Percentiles rank a stretch among this genome's conserved stretches.
Conservation (phyloP, 1,140 invertebrate genomes). For the Pogonomyrmex barbatus region DNA sequence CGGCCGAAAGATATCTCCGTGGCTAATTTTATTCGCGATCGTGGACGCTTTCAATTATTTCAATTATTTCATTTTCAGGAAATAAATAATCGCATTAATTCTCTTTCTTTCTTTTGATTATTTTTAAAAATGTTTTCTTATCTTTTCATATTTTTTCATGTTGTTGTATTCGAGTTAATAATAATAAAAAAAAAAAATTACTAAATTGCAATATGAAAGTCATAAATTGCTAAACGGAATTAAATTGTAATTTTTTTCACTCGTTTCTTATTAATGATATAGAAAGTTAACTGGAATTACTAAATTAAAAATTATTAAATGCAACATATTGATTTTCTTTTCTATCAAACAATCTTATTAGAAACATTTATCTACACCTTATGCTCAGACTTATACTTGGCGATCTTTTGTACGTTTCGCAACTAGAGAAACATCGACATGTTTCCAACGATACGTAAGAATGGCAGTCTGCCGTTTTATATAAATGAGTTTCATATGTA, state of each 20-base stretch:
- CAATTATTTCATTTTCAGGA: slow-evolving; percentile 8
- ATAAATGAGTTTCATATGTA: slow-evolving; percentile 67
- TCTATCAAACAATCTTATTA: background rate
- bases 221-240: background rate
- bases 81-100: background rate
- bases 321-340: background rate
- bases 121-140: background rate
- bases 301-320: background rate
- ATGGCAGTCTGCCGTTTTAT: slow-evolving; percentile 66
- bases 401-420: slow-evolving; percentile 22
- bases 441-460: background rate
- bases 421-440: background rate
- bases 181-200: background rate
- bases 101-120: background rate
- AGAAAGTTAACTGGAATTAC: slow-evolving; percentile 7
- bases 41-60: background rate
- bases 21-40: slow-evolving; percentile 21
- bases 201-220: too few species aligned
- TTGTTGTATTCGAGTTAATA: background rate
- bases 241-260: background rate
- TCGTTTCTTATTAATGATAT: background rate
- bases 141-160: background rate
- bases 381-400: slow-evolving; percentile 6
- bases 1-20: background rate
- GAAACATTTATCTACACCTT: background rate